Evolutionary conservation across 2,113 vertebrate species (phyloP).

Genomic region (Asarcornis scutulata): DNA sequence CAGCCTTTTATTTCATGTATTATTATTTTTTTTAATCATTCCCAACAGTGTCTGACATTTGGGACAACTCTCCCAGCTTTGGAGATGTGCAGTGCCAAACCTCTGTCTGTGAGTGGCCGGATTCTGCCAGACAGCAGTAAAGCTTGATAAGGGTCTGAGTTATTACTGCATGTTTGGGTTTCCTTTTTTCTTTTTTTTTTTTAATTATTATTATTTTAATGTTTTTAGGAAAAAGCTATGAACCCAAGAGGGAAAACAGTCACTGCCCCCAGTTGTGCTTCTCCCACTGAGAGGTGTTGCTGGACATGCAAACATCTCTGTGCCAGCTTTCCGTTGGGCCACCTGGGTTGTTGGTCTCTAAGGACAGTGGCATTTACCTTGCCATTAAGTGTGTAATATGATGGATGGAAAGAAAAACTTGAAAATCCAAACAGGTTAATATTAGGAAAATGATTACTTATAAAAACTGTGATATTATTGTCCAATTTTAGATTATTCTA

Average conservation of each 20-base stretch:
- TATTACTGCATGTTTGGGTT: background rate
- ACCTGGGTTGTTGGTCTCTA: background rate
- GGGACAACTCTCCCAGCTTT: background rate
- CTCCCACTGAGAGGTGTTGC: background rate
- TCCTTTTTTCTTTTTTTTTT: background rate
- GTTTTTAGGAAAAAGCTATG: background rate
- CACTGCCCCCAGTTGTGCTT: background rate
- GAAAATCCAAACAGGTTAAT: slow-evolving; percentile 32
- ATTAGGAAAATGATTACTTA: slow-evolving; percentile 25
- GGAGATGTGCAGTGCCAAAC: background rate
- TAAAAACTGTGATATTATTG: slow-evolving; percentile 78
- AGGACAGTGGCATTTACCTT: slow-evolving; percentile 30
- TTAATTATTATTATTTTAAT: background rate
- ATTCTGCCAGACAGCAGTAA: background rate
- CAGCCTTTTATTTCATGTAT: background rate
- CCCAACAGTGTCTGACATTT: background rate
- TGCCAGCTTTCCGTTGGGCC: background rate
- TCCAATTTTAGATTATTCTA: slow-evolving; percentile 73
- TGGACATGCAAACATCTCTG: slow-evolving; percentile 56
- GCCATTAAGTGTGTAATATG: background rate
- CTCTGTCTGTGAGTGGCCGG: background rate
- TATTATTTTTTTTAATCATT: background rate
- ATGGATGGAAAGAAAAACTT: background rate
- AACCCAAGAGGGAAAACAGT: background rate
- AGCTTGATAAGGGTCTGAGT: background rate